Conservation (phyloP, 2,113 vertebrate species). For the Varanus salvator region DNA sequence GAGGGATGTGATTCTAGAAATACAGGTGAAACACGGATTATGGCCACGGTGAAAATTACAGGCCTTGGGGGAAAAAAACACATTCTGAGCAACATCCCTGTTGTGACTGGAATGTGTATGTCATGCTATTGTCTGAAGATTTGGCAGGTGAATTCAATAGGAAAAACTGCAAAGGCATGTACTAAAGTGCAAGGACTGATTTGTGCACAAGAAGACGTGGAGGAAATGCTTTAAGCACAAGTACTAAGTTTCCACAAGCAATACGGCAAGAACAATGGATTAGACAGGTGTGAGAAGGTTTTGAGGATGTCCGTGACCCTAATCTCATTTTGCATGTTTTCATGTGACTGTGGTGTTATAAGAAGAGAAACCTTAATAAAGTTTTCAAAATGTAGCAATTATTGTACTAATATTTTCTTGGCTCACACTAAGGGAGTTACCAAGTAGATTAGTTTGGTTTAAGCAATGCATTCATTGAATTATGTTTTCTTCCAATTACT, state of each 20-base stretch:
- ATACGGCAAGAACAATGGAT: not conserved
- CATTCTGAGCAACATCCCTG: not conserved
- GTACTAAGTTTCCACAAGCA: not conserved
- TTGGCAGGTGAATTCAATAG: not conserved
- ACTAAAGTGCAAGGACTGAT: not conserved
- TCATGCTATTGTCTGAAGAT: not conserved
- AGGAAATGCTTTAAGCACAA: not conserved
- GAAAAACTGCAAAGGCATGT: not conserved
- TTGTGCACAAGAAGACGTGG: not conserved
- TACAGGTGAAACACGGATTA: not conserved
- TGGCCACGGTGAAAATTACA: not conserved
- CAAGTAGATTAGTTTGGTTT: slow-evolving; percentile 25
- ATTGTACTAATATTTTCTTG: not conserved
- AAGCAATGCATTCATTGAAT: slow-evolving; percentile 5
- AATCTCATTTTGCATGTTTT: not conserved
- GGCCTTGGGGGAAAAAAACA: not conserved
- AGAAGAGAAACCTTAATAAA: not conserved
- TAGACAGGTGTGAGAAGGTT: not conserved
- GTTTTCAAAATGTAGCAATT: not conserved
- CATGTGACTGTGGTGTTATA: not conserved
- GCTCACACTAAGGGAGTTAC: not conserved
- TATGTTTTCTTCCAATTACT: not conserved
- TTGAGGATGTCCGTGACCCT: not conserved
- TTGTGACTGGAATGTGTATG: not conserved
- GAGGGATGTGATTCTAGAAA: not conserved